These are phyloP conservation scores for Automeris io DNA, from an alignment of 2,888 invertebrate genomes.

Conservation along the genomic window DNA sequence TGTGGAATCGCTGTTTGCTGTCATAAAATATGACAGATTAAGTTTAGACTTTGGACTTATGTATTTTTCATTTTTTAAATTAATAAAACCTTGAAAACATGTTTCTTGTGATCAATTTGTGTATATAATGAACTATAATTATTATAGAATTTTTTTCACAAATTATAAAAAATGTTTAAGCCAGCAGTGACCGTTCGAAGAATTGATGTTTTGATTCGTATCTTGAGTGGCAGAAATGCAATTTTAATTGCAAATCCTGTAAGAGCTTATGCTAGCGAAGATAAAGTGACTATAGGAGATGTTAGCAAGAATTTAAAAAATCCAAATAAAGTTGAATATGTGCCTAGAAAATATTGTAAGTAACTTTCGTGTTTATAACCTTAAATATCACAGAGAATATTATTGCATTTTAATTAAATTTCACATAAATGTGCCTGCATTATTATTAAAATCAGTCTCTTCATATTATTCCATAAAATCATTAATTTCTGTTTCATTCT, in stretches of 20 bases:
- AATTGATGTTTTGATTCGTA: conserved; percentile 71
- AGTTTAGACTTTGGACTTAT: conserved; percentile 63
- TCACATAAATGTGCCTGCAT: no score
- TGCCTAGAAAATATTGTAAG: conserved; percentile 91
- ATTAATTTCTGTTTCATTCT: no score
- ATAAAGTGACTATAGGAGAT: conserved; percentile 84
- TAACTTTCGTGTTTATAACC: conserved; percentile 31
- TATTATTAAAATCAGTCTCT: no score
- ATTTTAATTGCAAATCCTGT: conserved; percentile 54
- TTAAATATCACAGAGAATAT: no score
- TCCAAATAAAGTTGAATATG: conserved; percentile 85
- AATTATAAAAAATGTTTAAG: conserved; percentile 44
- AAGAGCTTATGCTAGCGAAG: conserved; percentile 62
- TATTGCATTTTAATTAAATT: no score
- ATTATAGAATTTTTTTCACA: conserved; percentile 12
- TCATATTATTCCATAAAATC: no score
- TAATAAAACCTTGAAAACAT: conserved; percentile 11
- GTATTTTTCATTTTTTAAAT: conserved; percentile 31
- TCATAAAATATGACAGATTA: conserved; percentile 13
- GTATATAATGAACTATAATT: conserved; percentile 11
- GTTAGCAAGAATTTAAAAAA: conserved; percentile 77
- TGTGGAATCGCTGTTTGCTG: conserved; percentile 20
- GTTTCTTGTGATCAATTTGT: neutral
- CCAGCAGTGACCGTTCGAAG: conserved; percentile 59
- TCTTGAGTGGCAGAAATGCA: conserved; percentile 55